Base-by-base conservation (phyloP, 2,888 invertebrate genomes). In the Sarcophaga caerulescens region DNA sequence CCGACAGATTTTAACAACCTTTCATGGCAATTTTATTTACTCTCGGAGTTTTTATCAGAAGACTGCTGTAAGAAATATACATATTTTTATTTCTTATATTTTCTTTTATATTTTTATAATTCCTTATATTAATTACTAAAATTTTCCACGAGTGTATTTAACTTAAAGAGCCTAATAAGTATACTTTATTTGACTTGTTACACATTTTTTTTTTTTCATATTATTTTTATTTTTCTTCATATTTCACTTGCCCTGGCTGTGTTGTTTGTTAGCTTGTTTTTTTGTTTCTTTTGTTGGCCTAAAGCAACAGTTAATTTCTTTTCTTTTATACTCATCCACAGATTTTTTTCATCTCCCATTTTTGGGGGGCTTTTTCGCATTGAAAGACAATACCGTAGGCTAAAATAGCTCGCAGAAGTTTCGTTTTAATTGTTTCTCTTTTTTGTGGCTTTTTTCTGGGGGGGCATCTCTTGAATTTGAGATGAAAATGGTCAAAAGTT, bases 251-350 rank as follows among this genome's bases (percentile, higher is more conserved):
- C 4, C 17, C 35, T 35, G 8, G 14, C 21, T 21, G 23, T 57
- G 11, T 10, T 62, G 25, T 5, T 35, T 14, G 57, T 14, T 1
- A 3, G 17, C 11, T 65, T 25, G n/a, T 57, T 59, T 11, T 60
- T 47, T 35, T 68, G 21, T 45, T 23, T 65, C 44, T 47, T 5
- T 47, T 59, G 23, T 23, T 21, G 63, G 75, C 75, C 84, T 75
- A 71, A 84, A 76, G 84, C 84, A 84, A 84, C 84, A 84, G 79
- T 80, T 76, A 80, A 66, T 70, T 84, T 52, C 52, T 52, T 68
- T 78, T 70, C 12, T 66, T 77, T 70, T 65, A 17, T 44, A 62
- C 57, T 35, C 19, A 25, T n/a, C 59, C n/a, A n/a, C 12, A 79
- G 45, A 63, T 62, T 59, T 19, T 69, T 45, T 47, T 19, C 62